Conservation (phyloP, 2,888 invertebrate genomes). For the Belgica antarctica region DNA sequence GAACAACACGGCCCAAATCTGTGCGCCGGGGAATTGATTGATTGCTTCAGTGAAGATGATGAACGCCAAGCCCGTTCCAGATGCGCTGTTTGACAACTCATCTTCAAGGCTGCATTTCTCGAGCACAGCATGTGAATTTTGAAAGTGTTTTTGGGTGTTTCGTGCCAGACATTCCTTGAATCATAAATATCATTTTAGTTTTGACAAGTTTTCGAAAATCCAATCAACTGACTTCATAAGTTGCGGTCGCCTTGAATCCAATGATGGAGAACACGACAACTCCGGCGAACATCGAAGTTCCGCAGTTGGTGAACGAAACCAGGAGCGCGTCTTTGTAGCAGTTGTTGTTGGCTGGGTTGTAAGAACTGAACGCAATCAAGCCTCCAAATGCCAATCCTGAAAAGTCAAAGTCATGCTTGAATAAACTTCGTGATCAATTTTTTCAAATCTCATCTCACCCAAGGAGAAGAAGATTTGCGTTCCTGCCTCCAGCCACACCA, state of each 20-base stretch:
- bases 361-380: slow-evolving; percentile 92
- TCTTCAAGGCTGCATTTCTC: slow-evolving; percentile 79
- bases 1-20: slow-evolving; percentile 93
- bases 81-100: slow-evolving; percentile 87
- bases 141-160: slow-evolving; percentile 59
- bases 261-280: slow-evolving; percentile 95
- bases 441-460: slow-evolving; percentile 25
- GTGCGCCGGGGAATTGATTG: slow-evolving; percentile 94
- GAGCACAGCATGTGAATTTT: slow-evolving; percentile 63
- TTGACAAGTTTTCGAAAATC: no score
- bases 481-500: slow-evolving; percentile 96
- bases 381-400: slow-evolving; percentile 90
- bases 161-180: slow-evolving; percentile 52
- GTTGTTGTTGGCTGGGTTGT: slow-evolving; percentile 95
- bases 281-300: slow-evolving; percentile 95
- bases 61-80: slow-evolving; percentile 93
- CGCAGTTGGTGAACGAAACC: slow-evolving; percentile 89
- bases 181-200: no score
- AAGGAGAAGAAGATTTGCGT: slow-evolving; percentile 97
- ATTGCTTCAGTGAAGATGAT: slow-evolving; percentile 98
- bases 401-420: background rate
- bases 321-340: slow-evolving; percentile 90
- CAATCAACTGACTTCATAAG: no score
- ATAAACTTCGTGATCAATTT: background rate
- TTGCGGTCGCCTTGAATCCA: slow-evolving; percentile 71